phyloP scores from a whole-genome alignment of 2,888 invertebrate genomes.

The Agrilus mali region DNA sequence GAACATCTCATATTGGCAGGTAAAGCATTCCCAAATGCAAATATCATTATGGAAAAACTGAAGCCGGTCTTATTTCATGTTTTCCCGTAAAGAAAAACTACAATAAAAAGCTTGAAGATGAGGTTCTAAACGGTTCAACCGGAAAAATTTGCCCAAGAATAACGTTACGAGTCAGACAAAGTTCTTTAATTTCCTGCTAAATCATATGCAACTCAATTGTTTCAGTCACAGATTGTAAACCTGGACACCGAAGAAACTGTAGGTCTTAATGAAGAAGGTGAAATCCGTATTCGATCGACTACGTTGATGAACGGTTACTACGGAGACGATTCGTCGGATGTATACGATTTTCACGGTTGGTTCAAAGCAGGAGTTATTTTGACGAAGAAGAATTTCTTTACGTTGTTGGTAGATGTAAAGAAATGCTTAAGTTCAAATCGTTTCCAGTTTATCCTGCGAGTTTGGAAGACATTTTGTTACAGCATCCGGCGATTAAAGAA shows the following conservation, averaged over 20 bases:
- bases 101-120: background rate
- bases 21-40: slow-evolving; percentile 21
- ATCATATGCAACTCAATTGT: background rate
- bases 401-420: slow-evolving; percentile 35
- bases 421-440: slow-evolving; percentile 36
- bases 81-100: background rate
- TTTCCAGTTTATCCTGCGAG: slow-evolving; percentile 61
- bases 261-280: slow-evolving; percentile 37
- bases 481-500: slow-evolving; percentile 58
- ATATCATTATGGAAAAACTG: slow-evolving; percentile 12
- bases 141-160: too few species aligned
- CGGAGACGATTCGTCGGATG: slow-evolving; percentile 31
- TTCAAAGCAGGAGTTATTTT: slow-evolving; percentile 36
- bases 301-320: slow-evolving; percentile 33
- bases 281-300: slow-evolving; percentile 36
- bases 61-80: background rate
- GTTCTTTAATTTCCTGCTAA: background rate
- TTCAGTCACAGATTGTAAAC: slow-evolving; percentile 35
- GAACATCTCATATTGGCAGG: slow-evolving; percentile 8
- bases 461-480: slow-evolving; percentile 54
- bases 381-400: slow-evolving; percentile 35
- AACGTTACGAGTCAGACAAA: background rate
- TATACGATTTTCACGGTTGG: slow-evolving; percentile 33
- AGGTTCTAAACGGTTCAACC: too few species aligned
- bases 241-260: slow-evolving; percentile 32